Conservation (phyloP, 2,113 vertebrate genomes). For the Ursus arctos region DNA sequence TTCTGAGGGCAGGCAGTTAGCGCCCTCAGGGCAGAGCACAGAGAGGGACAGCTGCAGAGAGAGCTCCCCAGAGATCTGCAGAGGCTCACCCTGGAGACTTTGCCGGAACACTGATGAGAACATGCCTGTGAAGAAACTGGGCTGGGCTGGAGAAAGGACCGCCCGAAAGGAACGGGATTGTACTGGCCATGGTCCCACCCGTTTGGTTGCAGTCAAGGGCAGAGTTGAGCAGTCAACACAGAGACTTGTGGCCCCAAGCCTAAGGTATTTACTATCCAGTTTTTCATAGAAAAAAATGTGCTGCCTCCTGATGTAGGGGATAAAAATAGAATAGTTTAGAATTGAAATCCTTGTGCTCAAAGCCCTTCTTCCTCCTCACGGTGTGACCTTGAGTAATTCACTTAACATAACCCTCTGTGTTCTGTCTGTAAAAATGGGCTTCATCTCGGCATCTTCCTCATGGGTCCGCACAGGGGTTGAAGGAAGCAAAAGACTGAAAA, state of each 20-base stretch:
- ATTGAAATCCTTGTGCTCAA: neutral
- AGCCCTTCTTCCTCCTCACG: neutral
- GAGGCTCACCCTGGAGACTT: neutral
- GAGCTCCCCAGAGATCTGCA: neutral
- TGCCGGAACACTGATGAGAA: neutral
- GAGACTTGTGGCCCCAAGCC: too few relatives aligned
- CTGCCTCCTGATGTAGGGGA: neutral
- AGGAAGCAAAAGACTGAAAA: neutral
- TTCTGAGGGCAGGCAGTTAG: too few relatives aligned
- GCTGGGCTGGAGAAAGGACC: neutral
- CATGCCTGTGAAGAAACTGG: neutral
- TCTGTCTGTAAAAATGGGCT: neutral
- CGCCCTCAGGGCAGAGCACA: neutral
- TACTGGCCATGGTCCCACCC: neutral
- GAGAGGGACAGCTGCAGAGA: too few relatives aligned
- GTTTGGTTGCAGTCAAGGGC: neutral
- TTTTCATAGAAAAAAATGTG: neutral
- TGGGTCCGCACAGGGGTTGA: neutral
- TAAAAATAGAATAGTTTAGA: neutral
- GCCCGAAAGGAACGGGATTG: neutral
- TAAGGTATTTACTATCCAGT: neutral
- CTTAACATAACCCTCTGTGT: neutral
- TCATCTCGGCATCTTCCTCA: neutral
- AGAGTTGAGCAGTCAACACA: neutral
- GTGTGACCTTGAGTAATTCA: neutral